These are phyloP conservation scores for Rhagophthalmus giganteus DNA, from an alignment of 2,888 invertebrate species.

Conservation along the genomic window DNA sequence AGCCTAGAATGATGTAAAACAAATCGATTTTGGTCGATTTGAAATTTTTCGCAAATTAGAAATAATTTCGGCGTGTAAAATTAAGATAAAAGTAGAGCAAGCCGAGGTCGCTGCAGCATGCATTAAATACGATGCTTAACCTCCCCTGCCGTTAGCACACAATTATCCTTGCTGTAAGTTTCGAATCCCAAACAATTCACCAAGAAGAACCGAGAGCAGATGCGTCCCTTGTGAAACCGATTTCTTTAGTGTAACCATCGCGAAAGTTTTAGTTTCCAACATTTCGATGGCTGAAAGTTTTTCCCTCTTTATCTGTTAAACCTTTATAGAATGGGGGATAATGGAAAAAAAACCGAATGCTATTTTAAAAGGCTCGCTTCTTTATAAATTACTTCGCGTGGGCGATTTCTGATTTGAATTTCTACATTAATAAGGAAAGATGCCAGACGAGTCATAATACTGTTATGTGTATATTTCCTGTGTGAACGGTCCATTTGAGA, in stretches of 20 bases:
- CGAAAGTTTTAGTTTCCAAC: slow-evolving; percentile 26
- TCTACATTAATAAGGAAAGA: too few relatives aligned
- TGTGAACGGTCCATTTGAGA: slow-evolving; percentile 2
- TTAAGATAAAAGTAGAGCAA: slow-evolving; percentile 12
- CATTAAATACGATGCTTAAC: slow-evolving; percentile 35
- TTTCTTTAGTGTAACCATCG: slow-evolving; percentile 25
- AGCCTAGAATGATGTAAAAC: too few relatives aligned
- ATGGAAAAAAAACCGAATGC: too few relatives aligned
- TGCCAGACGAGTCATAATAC: too few relatives aligned
- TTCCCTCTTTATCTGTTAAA: slow-evolving; percentile 4
- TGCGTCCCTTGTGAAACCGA: slow-evolving; percentile 34
- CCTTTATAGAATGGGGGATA: slow-evolving; percentile 1
- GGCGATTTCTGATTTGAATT: too few relatives aligned
- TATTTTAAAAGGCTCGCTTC: too few relatives aligned
- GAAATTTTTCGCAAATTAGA: too few relatives aligned
- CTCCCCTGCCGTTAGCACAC: slow-evolving; percentile 43
- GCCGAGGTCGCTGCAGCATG: slow-evolving; percentile 11
- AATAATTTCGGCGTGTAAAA: neutral
- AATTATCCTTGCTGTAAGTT: slow-evolving; percentile 38
- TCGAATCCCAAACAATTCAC: slow-evolving; percentile 37
- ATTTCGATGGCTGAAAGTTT: slow-evolving; percentile 3
- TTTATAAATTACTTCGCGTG: too few relatives aligned
- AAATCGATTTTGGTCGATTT: too few relatives aligned
- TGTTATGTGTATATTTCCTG: slow-evolving; percentile 9
- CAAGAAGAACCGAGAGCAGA: slow-evolving; percentile 39